Evolutionary conservation across 2,797 vertebrate genomes (phyloP).

Genomic region (Melanotaenia pygmaea): DNA sequence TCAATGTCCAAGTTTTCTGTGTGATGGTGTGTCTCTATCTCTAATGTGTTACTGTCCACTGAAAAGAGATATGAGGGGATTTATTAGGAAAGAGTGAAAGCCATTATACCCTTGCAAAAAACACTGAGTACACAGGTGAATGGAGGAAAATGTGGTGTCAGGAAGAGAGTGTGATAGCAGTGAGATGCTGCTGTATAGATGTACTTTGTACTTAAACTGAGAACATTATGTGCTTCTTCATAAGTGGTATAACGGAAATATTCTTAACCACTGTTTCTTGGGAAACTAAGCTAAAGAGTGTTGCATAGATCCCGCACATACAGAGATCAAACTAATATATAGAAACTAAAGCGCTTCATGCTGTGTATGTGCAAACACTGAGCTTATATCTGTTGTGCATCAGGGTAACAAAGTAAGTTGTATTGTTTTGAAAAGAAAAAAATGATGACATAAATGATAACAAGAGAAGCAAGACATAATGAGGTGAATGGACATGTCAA

Average conservation of each 20-base stretch:
- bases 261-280: constrained; percentile 15
- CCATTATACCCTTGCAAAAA: background rate
- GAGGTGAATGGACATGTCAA: background rate
- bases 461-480: background rate
- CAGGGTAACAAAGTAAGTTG: background rate
- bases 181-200: background rate
- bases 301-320: background rate
- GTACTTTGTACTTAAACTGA: background rate
- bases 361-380: too few relatives aligned
- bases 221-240: background rate
- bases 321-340: background rate
- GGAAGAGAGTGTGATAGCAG: too few relatives aligned
- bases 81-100: background rate
- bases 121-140: background rate
- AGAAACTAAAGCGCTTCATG: background rate
- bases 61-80: background rate
- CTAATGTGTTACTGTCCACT: background rate
- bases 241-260: constrained; percentile 28
- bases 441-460: background rate
- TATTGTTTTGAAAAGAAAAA: background rate
- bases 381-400: background rate
- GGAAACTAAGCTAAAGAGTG: constrained; percentile 8
- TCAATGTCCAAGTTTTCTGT: background rate
- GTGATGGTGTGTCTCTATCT: background rate
- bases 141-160: background rate